These are phyloP conservation scores for Dallia pectoralis DNA, from an alignment of 2,797 vertebrate genomes.

Conservation along the genomic window DNA sequence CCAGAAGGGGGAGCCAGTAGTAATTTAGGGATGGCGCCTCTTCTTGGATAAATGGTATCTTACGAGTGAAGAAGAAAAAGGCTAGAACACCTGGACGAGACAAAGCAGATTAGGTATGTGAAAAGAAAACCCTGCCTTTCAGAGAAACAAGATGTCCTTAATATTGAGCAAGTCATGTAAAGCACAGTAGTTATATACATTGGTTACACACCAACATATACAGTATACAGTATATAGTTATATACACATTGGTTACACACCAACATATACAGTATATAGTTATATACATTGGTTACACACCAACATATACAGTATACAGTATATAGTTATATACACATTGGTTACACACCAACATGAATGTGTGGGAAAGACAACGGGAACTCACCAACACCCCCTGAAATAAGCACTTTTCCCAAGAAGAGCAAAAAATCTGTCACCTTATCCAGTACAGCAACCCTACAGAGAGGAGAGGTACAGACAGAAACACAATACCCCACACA, in stretches of 20 bases:
- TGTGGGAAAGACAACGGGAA: conserved; percentile 22
- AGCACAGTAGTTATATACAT: too few species aligned
- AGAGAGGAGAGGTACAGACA: conserved; percentile 16
- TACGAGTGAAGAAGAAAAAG: conserved; percentile 91
- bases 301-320: too few species aligned
- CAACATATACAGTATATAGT: too few species aligned
- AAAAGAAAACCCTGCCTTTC: too few species aligned
- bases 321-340: too few species aligned
- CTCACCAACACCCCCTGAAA: conserved; percentile 92
- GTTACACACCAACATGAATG: background rate
- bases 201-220: too few species aligned
- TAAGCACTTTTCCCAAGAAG: conserved; percentile 90
- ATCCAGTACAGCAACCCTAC: conserved; percentile 90
- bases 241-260: too few species aligned
- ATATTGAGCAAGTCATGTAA: too few species aligned
- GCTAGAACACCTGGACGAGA: conserved; percentile 81
- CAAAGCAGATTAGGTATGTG: background rate
- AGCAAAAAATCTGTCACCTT: conserved; percentile 94
- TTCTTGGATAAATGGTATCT: conserved; percentile 79
- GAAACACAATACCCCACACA: background rate
- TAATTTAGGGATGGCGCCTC: conserved; percentile 88
- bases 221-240: too few species aligned
- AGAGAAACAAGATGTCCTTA: too few species aligned
- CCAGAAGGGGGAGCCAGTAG: conserved; percentile 93
- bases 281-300: too few species aligned